These are phyloP conservation scores for Argyra leucocephala DNA, from an alignment of 2,888 invertebrate species.

Conservation along the genomic window DNA sequence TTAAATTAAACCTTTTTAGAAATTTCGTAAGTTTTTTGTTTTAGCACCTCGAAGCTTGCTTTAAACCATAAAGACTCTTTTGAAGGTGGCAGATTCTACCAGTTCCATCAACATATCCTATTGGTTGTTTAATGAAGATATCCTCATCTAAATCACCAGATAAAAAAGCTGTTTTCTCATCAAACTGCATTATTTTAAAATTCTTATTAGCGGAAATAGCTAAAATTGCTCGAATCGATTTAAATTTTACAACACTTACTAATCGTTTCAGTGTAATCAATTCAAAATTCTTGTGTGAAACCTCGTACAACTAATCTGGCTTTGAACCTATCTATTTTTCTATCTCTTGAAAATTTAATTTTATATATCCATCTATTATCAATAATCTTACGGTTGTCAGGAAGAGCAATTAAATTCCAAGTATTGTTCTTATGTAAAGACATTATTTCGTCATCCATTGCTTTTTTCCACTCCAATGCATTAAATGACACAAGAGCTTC, in stretches of 20 bases:
- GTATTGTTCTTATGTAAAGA: slow-evolving; percentile 22
- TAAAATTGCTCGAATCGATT: slow-evolving; percentile 26
- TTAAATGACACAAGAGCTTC: slow-evolving; percentile 13
- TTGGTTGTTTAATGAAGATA: slow-evolving; percentile 22
- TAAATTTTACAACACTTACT: slow-evolving; percentile 30
- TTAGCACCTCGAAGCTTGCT: slow-evolving; percentile 27
- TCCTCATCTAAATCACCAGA: slow-evolving; percentile 19
- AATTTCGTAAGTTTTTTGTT: slow-evolving; percentile 26
- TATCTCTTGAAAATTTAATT: slow-evolving; percentile 18
- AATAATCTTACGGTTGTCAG: slow-evolving; percentile 19
- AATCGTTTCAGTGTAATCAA: slow-evolving; percentile 31
- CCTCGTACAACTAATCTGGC: slow-evolving; percentile 31
- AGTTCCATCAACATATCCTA: slow-evolving; percentile 21
- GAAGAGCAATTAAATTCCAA: slow-evolving; percentile 20
- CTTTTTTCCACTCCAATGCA: slow-evolving; percentile 21
- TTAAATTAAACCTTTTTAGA: slow-evolving; percentile 24
- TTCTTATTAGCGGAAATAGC: slow-evolving; percentile 22
- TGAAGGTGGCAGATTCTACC: slow-evolving; percentile 23
- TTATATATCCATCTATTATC: slow-evolving; percentile 24
- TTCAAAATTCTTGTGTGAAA: slow-evolving; percentile 27
- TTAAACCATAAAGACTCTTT: slow-evolving; percentile 27
- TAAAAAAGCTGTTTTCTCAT: slow-evolving; percentile 22
- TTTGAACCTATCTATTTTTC: slow-evolving; percentile 22
- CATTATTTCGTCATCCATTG: slow-evolving; percentile 22
- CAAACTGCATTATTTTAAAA: slow-evolving; percentile 20